These are phyloP conservation scores for Siniperca chuatsi DNA, from an alignment of 2,113 vertebrate species.

Conservation along the genomic window DNA sequence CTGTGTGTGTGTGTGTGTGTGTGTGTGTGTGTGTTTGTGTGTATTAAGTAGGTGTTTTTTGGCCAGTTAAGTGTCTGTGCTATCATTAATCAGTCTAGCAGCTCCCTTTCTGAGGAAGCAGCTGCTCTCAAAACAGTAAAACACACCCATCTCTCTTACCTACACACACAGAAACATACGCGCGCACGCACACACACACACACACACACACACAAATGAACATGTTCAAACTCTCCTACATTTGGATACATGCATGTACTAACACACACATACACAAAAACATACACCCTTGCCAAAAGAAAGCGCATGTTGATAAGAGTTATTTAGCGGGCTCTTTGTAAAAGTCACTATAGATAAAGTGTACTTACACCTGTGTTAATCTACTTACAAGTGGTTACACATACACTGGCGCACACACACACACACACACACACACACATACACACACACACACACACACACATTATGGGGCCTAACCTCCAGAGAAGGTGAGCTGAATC, in stretches of 20 bases:
- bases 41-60: not conserved
- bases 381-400: constrained; percentile 10
- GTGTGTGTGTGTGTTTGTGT: not conserved
- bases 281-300: not conserved
- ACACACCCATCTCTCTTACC: constrained; percentile 13
- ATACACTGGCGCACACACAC: constrained; percentile 2
- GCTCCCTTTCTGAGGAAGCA: constrained; percentile 39
- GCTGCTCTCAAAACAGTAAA: constrained; percentile 32
- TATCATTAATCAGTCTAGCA: constrained; percentile 47
- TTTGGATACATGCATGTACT: not conserved
- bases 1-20: not conserved
- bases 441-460: constrained; percentile 17
- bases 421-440: not conserved
- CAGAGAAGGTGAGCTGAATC: constrained; percentile 97
- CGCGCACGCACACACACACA: not conserved
- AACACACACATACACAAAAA: constrained; percentile 1
- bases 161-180: not conserved
- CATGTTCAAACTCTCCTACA: constrained; percentile 1
- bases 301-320: constrained; percentile 17
- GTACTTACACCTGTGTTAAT: constrained; percentile 25
- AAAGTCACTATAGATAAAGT: constrained; percentile 52
- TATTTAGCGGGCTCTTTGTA: constrained; percentile 19
- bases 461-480: constrained; percentile 84
- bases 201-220: constrained; percentile 4
- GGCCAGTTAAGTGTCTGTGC: not conserved